Evolutionary conservation across 2,888 invertebrate genomes (phyloP), one percentile per base, ranked within the genome.

Genomic region (Agrochola macilenta): DNA sequence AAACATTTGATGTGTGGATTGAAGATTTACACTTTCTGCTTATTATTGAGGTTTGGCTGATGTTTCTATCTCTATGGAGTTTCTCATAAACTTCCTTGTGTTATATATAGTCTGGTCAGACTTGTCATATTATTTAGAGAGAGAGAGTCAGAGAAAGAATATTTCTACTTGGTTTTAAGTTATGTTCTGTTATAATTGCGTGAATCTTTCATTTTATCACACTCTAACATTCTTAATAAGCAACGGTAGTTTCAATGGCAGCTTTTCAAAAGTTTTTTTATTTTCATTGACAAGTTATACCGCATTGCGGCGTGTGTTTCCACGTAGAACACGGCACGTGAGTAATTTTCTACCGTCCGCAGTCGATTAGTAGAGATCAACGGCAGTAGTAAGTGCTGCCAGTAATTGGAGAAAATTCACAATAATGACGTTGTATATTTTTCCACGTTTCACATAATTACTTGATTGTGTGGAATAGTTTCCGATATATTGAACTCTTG

Each of bases 271-370:
- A 52, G 39, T 57, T 76, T 35, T 61, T 76, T 70, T 68, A 35
- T n/a, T 30, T 49, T 49, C 70, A 63, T 69, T 12, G 76, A 49
- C 77, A 82, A 81, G 78, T 83, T 76, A 78, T 82, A 84, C 87
- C 82, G 89, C 90, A 90, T 81, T 90, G 89, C 90, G 88, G 87
- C 76, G 78, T 77, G 79, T 74, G 78, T 86, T 90, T 89, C 89
- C 77, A 83, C 78, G 89, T 87, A 90, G 78, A 63, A 78, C 77
- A 81, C 74, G 71, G 78, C 83, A 85, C 85, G 84, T 89, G 83
- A 81, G 83, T 78, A 89, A 84, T 88, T 87, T 88, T 81, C 88
- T 80, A 84, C 84, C 78, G 79, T 78, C 69, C 79, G 73, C 69
- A 69, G 86, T 79, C 79, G 80, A 88, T 89, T 84, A 88, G 76